Base-by-base conservation (phyloP, 2,888 invertebrate species). In the Callosobruchus maculatus region DNA sequence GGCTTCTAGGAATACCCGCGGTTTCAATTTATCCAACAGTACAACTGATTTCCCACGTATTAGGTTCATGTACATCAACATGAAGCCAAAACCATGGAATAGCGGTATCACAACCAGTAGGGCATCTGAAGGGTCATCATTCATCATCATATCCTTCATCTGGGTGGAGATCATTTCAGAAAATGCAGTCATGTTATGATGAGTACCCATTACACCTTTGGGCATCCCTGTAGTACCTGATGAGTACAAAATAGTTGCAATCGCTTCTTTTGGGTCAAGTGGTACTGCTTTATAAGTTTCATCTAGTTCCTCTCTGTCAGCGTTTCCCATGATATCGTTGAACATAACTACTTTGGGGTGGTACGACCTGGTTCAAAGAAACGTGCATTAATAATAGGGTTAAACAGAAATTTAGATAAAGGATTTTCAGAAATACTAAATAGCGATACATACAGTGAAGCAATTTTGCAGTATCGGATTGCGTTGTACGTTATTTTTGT, bases 21-120 rank as follows among this genome's bases (percentile, higher is more conserved):
- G 92, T 69, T 94, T 92, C 85, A 96, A 96, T 79, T 90, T 91
- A 0, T 90, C 89, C 74, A 89, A 86, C 0, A 93, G 88, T 71
- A 95, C 84, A 78, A 85, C 78, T 73, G 78, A 80, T 82, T 88
- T 89, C 0, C 89, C 85, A 72, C 92, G 90, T 79, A 91, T 82
- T 21, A 89, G 84, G 70, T 93, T 86, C 21, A 91, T 85, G 21
- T 90, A 88, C 78, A 93, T 87, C 18, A 92, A 88, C 75, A 93
- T 89, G 82, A 94, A 93, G 0, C 95, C 94, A 83, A 93, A 95
- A 0, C 93, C 92, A 86, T 96, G 96, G 85, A 94, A 96, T 89
- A 95, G 94, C n/a, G 96, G 96, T 75, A 95, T 90, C 66, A 95
- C 86, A 0, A 91, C 92, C 74, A 94, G 83, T 68, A 89, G 80